These are phyloP conservation scores for Aplodontia rufa DNA, from an alignment of 2,113 vertebrate species.

Conservation along the genomic window DNA sequence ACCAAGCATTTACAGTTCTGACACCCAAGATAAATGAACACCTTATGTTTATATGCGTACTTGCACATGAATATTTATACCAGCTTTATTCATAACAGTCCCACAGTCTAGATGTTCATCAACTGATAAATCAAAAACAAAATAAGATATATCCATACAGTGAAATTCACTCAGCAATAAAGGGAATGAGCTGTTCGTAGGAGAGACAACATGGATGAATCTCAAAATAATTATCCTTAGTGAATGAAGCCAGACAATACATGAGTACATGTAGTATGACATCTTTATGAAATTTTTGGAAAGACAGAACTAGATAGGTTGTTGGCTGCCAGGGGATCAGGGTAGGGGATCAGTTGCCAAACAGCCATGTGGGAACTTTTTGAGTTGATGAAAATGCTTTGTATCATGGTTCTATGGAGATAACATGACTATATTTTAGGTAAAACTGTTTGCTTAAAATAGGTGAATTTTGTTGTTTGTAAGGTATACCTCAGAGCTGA, in stretches of 20 bases:
- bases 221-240: constrained; percentile 37
- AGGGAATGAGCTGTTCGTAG: not conserved
- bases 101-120: not conserved
- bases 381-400: not conserved
- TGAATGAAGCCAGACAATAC: constrained; percentile 44
- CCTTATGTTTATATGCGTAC: not conserved
- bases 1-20: not conserved
- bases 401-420: not conserved
- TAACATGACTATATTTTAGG: not conserved
- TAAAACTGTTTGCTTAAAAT: constrained; percentile 31
- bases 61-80: not conserved
- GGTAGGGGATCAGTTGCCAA: not conserved
- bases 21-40: not conserved
- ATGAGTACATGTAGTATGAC: not conserved
- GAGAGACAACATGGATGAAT: not conserved
- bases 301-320: not conserved
- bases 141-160: not conserved
- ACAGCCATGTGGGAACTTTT: not conserved
- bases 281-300: constrained; percentile 43
- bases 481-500: constrained; percentile 1
- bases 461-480: not conserved
- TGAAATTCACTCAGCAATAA: constrained; percentile 1
- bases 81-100: not conserved
- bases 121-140: not conserved
- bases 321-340: not conserved